Conservation (phyloP, 2,888 invertebrate genomes). For the Archaeoteleia sp. region DNA sequence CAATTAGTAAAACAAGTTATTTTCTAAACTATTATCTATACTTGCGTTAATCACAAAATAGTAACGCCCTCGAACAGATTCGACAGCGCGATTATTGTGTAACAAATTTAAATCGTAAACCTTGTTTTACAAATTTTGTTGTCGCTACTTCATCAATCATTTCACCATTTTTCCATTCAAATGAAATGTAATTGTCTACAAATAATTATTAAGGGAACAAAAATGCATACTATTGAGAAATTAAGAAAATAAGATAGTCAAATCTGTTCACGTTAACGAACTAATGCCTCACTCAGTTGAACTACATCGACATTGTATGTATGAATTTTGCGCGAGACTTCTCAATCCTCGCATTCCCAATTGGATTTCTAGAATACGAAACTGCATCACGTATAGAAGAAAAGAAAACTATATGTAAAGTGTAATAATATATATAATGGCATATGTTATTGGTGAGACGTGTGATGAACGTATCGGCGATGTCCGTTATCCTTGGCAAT, state of each 20-base stretch:
- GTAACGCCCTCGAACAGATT: slow-evolving; percentile 49
- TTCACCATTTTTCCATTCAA: too few species aligned
- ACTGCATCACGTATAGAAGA: not conserved
- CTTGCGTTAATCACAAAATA: slow-evolving; percentile 69
- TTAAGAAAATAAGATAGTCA: too few species aligned
- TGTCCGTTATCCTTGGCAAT: not conserved
- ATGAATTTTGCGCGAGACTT: not conserved
- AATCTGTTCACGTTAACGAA: not conserved
- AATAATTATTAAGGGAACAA: too few species aligned
- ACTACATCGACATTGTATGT: not conserved
- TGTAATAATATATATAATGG: too few species aligned
- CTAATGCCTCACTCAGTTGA: not conserved
- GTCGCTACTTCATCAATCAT: too few species aligned
- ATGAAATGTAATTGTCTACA: too few species aligned
- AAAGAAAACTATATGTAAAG: too few species aligned
- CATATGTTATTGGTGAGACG: too few species aligned
- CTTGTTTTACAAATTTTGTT: too few species aligned
- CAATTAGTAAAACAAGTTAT: slow-evolving; percentile 74
- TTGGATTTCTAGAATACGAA: not conserved
- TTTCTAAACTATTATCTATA: slow-evolving; percentile 67
- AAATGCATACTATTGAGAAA: too few species aligned
- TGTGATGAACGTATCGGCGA: not conserved
- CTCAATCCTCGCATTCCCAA: not conserved
- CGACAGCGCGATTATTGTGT: slow-evolving; percentile 6
- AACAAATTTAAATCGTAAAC: not conserved